Conservation (phyloP, 2,888 invertebrate species). For the Macrophya alboannulata region DNA sequence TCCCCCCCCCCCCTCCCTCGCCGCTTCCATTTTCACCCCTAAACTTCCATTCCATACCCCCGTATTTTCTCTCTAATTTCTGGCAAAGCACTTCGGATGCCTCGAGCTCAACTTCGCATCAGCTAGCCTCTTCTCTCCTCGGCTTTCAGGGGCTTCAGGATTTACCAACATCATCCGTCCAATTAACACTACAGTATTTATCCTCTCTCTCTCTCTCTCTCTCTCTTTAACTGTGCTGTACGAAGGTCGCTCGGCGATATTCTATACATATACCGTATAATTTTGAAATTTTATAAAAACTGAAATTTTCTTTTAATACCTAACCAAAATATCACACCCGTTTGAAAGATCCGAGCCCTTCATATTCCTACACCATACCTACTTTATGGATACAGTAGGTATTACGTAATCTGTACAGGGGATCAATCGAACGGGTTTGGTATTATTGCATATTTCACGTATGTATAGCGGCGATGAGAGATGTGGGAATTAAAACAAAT, state of each 20-base stretch:
- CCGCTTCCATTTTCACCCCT: neutral
- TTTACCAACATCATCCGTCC: constrained; percentile 73
- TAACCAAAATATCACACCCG: no score
- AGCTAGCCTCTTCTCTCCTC: constrained; percentile 26
- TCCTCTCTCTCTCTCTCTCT: constrained; percentile 51
- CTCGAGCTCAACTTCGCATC: neutral
- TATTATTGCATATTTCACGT: neutral
- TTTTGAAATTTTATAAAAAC: no score
- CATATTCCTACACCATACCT: neutral
- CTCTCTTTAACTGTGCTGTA: constrained; percentile 58
- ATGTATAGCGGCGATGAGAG: neutral
- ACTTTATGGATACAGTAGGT: neutral
- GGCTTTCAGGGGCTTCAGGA: constrained; percentile 67
- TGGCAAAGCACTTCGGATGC: constrained; percentile 63
- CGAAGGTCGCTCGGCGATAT: neutral
- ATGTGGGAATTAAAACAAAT: constrained; percentile 6
- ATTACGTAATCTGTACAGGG: neutral
- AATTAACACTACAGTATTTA: constrained; percentile 67
- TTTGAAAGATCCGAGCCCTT: neutral
- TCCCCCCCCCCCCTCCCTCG: no score
- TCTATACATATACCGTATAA: no score
- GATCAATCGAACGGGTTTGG: neutral
- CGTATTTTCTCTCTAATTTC: constrained; percentile 70
- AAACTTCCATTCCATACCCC: neutral
- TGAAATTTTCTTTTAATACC: no score